Base-by-base conservation (phyloP, 2,797 vertebrate genomes). In the Acrossocheilus wenchowensis region DNA sequence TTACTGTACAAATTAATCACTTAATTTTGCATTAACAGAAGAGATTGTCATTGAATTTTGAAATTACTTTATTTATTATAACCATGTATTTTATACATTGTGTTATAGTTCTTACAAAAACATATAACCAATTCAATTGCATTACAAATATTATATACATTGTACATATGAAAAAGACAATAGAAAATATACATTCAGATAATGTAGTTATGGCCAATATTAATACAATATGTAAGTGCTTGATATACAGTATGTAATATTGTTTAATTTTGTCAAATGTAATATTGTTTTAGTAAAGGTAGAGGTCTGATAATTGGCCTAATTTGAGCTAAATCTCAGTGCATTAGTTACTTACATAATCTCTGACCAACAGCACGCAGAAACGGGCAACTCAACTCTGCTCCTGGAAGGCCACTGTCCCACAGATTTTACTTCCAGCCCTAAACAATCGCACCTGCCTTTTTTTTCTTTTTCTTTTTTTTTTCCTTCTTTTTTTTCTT, bases 1-100 rank as follows among this genome's bases (percentile, higher is more conserved):
- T 36, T 11, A n/a, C 54, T 62, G 36, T 26, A 19, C 54, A 43
- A 26, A 79, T 62, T 0, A 30, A 43, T 79, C 7, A 79, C 50
- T 43, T 60, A 10, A 78, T 41, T 62, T 26, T 19, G 23, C 41
- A 66, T 48, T 21, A 66, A 68, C 10, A 5, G 3, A 48, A 34
- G 45, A 66, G 43, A 30, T 81, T 14, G 43, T 14, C 26, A 5
- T 50, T 81, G 21, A 41, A 60, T 69, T 36, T 21, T 77, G 2
- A 78, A 78, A 60, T 78, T 60, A n/a, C 34, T 78, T 78, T 54
- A 75, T 75, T 54, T 10, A 45, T 45, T 45, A 11, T 45, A 3
- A 45, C 43, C 30, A 68, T 36, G 15, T 36, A 36, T 36, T 36
- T 68, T 68, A 68, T 36, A 68, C 64, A 19, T 26, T 26, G 60